Conservation (phyloP, 2,113 vertebrate genomes). For the Neodontobutis hainanensis region DNA sequence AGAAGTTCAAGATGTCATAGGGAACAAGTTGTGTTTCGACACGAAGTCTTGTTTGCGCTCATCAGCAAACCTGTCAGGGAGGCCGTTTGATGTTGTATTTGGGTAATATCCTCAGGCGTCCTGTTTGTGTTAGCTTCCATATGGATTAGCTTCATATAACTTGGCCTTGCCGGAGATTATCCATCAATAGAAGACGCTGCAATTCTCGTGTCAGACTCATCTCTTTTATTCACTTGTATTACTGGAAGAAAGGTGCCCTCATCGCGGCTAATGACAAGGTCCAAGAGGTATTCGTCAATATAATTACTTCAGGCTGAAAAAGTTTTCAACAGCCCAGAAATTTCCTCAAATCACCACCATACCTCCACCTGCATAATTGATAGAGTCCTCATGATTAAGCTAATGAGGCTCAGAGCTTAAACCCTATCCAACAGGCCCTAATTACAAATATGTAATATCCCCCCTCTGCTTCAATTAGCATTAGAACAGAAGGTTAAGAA, state of each 20-base stretch:
- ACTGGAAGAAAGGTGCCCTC: constrained; percentile 19
- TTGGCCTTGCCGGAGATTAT: constrained; percentile 47
- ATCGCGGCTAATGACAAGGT: constrained; percentile 41
- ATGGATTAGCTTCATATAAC: constrained; percentile 76
- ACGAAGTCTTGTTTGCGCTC: constrained; percentile 80
- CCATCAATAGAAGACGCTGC: constrained; percentile 43
- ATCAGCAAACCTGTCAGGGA: constrained; percentile 81
- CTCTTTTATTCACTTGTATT: constrained; percentile 4
- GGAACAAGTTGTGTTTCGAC: constrained; percentile 78
- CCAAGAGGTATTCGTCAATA: constrained; percentile 56
- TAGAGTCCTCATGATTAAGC: constrained; percentile 69
- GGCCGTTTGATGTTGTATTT: constrained; percentile 76
- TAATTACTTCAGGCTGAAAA: constrained; percentile 58
- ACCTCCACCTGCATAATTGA: constrained; percentile 77
- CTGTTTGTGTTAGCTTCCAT: constrained; percentile 76
- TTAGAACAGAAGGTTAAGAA: constrained; percentile 76
- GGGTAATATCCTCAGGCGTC: constrained; percentile 68
- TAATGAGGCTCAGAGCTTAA: constrained; percentile 74
- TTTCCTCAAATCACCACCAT: constrained; percentile 68
- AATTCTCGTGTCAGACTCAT: constrained; percentile 30
- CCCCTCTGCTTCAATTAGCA: constrained; percentile 68
- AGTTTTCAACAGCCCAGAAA: constrained; percentile 59
- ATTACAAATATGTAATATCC: constrained; percentile 79
- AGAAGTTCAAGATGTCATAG: constrained; percentile 79
- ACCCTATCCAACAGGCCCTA: constrained; percentile 65